Evolutionary conservation across 2,113 vertebrate genomes (phyloP).

Genomic region (Lepus europaeus): DNA sequence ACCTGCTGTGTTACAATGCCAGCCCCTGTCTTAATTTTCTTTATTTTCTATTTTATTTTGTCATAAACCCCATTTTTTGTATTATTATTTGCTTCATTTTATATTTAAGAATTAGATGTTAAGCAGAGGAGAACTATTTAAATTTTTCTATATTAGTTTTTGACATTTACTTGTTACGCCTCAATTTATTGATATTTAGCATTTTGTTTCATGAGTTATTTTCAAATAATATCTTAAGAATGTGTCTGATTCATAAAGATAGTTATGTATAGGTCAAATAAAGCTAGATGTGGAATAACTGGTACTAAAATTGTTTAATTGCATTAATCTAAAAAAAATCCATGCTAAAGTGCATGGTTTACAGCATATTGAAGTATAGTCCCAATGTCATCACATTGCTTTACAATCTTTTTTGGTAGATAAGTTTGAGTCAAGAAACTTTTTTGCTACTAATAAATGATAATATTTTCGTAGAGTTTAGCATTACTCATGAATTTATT

Average conservation of each 20-base stretch:
- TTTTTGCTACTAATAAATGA: neutral
- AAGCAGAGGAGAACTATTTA: conserved; percentile 1
- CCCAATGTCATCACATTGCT: neutral
- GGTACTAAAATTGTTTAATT: neutral
- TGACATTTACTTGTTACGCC: conserved; percentile 17
- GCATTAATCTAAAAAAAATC: neutral
- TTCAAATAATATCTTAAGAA: conserved; percentile 34
- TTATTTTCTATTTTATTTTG: neutral
- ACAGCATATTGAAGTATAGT: neutral
- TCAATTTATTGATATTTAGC: neutral
- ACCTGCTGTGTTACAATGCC: too few relatives aligned
- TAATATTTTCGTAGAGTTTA: neutral
- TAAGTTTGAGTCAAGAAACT: neutral
- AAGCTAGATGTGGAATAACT: conserved; percentile 28
- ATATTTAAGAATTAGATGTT: conserved; percentile 2
- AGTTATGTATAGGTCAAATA: conserved; percentile 45
- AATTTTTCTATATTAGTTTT: conserved; percentile 22
- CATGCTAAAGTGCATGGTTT: neutral
- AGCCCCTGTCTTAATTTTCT: neutral
- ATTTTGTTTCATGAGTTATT: conserved; percentile 44
- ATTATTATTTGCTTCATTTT: conserved; percentile 45
- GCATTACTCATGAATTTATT: conserved; percentile 8
- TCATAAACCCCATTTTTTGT: neutral
- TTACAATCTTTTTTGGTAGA: neutral
- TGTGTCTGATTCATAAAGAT: conserved; percentile 10